These are phyloP conservation scores for Medauroidea extradentata DNA, from an alignment of 1,140 invertebrate genomes.

Conservation along the genomic window DNA sequence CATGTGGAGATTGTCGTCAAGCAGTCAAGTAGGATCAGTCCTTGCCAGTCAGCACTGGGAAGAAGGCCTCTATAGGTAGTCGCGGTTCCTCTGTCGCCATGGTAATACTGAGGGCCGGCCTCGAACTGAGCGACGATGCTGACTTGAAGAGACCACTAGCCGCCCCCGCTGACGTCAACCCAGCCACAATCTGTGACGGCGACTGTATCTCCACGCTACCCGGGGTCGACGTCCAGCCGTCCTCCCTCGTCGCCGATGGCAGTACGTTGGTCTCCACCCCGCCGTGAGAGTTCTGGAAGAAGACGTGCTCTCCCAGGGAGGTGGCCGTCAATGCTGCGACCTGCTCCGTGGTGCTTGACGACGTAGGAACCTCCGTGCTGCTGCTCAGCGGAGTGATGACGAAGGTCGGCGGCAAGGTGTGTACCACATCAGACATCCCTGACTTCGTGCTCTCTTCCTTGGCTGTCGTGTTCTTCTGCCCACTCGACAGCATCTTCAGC, in stretches of 20 bases:
- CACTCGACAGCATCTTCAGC: not conserved
- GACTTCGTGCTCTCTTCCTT: not conserved
- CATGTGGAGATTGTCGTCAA: too few relatives aligned
- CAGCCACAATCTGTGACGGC: conserved; percentile 45
- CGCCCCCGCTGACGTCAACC: conserved; percentile 43
- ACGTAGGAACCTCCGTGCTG: conserved; percentile 15
- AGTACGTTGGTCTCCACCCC: conserved; percentile 30
- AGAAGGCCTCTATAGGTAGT: conserved; percentile 51
- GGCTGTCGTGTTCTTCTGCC: not conserved
- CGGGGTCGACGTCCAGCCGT: not conserved
- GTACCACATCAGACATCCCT: too few relatives aligned
- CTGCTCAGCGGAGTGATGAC: too few relatives aligned
- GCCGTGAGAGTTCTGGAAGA: conserved; percentile 29
- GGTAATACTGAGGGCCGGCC: conserved; percentile 37
- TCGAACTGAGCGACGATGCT: conserved; percentile 37
- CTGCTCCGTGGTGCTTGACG: conserved; percentile 14
- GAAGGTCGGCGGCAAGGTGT: too few relatives aligned
- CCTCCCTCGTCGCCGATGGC: too few relatives aligned
- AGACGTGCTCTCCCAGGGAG: too few relatives aligned
- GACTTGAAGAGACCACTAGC: conserved; percentile 40
- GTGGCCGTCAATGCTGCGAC: too few relatives aligned
- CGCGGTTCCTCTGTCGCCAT: conserved; percentile 48
- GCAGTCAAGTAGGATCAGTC: not conserved
- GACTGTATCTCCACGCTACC: not conserved
- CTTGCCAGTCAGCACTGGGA: conserved; percentile 25